Evolutionary conservation across 2,797 vertebrate genomes (phyloP).

Genomic region (Lophotriccus pileatus): DNA sequence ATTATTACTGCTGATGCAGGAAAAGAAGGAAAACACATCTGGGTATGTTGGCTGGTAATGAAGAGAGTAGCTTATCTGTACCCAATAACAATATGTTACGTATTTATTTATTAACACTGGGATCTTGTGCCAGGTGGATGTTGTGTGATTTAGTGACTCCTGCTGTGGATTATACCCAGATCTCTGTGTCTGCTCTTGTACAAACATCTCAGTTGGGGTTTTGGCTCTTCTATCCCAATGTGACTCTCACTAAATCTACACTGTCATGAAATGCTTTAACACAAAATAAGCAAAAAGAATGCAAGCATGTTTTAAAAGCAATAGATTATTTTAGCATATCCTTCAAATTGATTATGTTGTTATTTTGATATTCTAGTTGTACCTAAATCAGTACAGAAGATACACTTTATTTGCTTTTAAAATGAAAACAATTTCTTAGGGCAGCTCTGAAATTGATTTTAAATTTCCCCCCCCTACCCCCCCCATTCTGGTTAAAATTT

Average conservation of each 20-base stretch:
- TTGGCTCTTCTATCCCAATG: background rate
- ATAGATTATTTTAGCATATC: background rate
- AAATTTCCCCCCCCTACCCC: fast-evolving
- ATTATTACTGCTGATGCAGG: background rate
- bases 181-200: background rate
- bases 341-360: background rate
- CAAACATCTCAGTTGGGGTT: background rate
- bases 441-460: background rate
- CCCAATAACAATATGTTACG: background rate
- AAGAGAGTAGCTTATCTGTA: background rate
- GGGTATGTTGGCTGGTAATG: background rate
- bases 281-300: background rate
- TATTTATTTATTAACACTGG: background rate
- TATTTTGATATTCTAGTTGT: background rate
- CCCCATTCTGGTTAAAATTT: background rate
- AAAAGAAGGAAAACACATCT: background rate
- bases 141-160: background rate
- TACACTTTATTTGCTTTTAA: background rate
- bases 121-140: background rate
- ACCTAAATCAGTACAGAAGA: background rate
- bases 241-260: background rate
- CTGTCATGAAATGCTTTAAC: background rate
- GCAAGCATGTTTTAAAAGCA: background rate
- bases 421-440: background rate
- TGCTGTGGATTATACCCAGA: background rate